Evolutionary conservation across 2,113 vertebrate genomes (phyloP).

Genomic region (Elephas maximus): DNA sequence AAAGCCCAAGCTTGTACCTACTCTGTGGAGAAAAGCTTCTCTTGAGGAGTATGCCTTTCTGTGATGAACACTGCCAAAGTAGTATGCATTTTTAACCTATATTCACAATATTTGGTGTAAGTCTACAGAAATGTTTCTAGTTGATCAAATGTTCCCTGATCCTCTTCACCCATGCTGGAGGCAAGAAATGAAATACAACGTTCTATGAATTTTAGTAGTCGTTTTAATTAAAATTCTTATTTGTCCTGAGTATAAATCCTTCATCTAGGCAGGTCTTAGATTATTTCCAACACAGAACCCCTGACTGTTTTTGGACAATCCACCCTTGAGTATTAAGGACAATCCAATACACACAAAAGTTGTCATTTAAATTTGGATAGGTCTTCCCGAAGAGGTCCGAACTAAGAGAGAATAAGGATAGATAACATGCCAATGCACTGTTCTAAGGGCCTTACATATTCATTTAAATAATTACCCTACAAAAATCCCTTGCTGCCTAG

Average conservation of each 20-base stretch:
- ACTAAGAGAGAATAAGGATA: background rate
- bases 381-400: background rate
- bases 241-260: slow-evolving; percentile 32
- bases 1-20: slow-evolving; percentile 60
- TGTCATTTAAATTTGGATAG: background rate
- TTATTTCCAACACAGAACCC: slow-evolving; percentile 6
- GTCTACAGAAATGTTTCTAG: slow-evolving; percentile 29
- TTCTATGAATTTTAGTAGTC: background rate
- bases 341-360: background rate
- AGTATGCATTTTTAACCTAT: slow-evolving; percentile 45
- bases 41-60: background rate
- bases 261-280: slow-evolving; percentile 40
- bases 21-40: background rate
- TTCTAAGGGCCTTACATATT: background rate
- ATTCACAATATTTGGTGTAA: background rate
- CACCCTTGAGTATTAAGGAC: background rate
- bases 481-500: background rate
- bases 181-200: background rate
- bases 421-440: background rate
- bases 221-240: slow-evolving; percentile 62
- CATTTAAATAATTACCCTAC: slow-evolving; percentile 25
- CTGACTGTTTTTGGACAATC: background rate
- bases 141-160: slow-evolving; percentile 28
- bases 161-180: background rate
- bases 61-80: background rate